Base-by-base conservation (phyloP, 2,888 invertebrate genomes). In the Thymelicus acteon region DNA sequence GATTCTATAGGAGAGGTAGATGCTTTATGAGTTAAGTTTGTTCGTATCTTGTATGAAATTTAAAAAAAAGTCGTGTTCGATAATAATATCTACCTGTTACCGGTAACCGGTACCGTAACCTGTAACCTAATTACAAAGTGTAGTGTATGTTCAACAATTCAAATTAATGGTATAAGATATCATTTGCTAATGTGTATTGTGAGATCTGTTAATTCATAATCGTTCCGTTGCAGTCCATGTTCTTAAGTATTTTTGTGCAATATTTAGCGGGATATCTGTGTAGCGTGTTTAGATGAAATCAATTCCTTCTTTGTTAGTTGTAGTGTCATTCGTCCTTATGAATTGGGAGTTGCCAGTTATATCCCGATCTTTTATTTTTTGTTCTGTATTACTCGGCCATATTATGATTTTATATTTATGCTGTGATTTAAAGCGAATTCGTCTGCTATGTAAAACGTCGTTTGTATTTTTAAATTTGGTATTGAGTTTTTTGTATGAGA, bases 101-200 rank as follows among this genome's bases (percentile, higher is more conserved):
- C 54, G 24, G 7, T 54, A 57, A 47, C 31, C 52, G 19, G 6
- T 52, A 52, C 24, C 15, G 48, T 49, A 37, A 49, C 48, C 31
- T 31, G n/a, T 48, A 48, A 15, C 47, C 47, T 48, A 52, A 39
- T 19, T 63, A 44, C 15, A 63, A 40, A 13, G 62, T 44, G 24
- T 63, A 60, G 61, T 74, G 63, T 76, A 75, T 69, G 72, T 73
- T 75, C 73, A 72, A 74, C 58, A 75, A 80, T 80, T 79, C 77
- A 85, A 84, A 84, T 89, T 89, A 88, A 91, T 91, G 90, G 84
- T 91, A 91, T 91, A 76, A 81, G 79, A 92, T 92, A 90, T 91
- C 90, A 90, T 89, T 88, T 90, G 82, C 85, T 82, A 84, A 83
- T 54, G 52, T 61, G 24, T 63, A 62, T 60, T 19, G 15, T 83